Conservation (phyloP, 2,888 invertebrate genomes). For the Pegoplata infirma region DNA sequence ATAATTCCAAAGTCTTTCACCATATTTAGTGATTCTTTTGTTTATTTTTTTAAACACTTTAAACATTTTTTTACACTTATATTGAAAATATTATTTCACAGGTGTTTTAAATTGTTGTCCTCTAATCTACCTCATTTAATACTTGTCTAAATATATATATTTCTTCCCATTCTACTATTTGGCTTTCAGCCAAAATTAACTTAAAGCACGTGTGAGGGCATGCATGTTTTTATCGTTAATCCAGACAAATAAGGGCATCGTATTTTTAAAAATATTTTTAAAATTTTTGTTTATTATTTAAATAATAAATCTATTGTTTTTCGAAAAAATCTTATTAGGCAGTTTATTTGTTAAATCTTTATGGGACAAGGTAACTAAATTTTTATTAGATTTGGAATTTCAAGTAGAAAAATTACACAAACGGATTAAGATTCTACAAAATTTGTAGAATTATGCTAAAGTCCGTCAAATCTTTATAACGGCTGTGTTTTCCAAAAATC, state of each 20-base stretch:
- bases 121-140: not conserved
- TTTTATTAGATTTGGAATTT: too few species aligned
- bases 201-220: slow-evolving; percentile 37
- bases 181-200: slow-evolving; percentile 42
- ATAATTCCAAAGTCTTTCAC: not conserved
- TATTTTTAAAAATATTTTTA: not conserved
- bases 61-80: not conserved
- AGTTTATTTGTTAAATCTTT: not conserved
- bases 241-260: slow-evolving; percentile 31
- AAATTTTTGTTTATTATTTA: not conserved
- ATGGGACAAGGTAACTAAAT: too few species aligned
- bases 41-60: not conserved
- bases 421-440: too few species aligned
- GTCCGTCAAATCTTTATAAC: too few species aligned
- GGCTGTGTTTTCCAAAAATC: too few species aligned
- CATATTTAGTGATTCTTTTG: not conserved
- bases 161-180: slow-evolving; percentile 5
- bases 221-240: slow-evolving; percentile 16
- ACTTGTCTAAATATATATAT: not conserved
- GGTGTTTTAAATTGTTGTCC: slow-evolving; percentile 6
- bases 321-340: not conserved
- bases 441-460: too few species aligned
- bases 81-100: slow-evolving; percentile 18
- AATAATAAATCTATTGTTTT: not conserved
- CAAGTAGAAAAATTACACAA: too few species aligned